phyloP scores from a whole-genome alignment of 2,888 invertebrate species.

The Cephus pulcher region DNA sequence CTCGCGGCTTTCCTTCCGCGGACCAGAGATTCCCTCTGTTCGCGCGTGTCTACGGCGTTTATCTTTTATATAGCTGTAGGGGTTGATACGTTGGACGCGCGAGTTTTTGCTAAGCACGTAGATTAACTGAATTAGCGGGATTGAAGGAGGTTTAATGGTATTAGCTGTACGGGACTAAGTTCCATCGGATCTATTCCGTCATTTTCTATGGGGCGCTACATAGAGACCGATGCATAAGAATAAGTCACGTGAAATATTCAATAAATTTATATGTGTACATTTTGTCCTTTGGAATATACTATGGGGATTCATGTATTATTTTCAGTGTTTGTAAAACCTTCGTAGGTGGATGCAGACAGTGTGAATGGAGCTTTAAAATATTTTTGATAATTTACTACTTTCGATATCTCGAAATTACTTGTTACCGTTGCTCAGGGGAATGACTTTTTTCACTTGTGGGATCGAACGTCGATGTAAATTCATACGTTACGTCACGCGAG shows the following conservation, averaged over 20 bases:
- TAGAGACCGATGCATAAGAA: too few species aligned
- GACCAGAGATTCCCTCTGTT: neutral
- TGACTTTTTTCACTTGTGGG: neutral
- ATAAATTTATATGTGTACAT: neutral
- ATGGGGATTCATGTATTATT: neutral
- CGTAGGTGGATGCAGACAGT: neutral
- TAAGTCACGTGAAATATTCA: neutral
- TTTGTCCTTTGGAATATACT: neutral
- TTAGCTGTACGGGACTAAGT: neutral
- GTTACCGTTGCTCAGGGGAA: too few species aligned
- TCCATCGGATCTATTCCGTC: neutral
- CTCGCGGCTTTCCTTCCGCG: neutral
- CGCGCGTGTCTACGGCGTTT: neutral
- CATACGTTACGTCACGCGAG: neutral
- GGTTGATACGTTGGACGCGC: neutral
- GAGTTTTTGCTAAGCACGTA: neutral
- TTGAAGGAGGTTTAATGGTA: neutral
- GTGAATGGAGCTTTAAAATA: neutral
- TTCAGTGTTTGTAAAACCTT: neutral
- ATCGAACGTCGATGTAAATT: neutral
- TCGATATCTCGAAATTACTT: neutral
- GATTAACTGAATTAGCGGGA: neutral
- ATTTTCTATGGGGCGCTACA: too few species aligned
- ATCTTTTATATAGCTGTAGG: neutral
- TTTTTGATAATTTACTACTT: neutral